Evolutionary conservation across 2,888 invertebrate species (phyloP).

Genomic region (Drosophila anomelani): DNA sequence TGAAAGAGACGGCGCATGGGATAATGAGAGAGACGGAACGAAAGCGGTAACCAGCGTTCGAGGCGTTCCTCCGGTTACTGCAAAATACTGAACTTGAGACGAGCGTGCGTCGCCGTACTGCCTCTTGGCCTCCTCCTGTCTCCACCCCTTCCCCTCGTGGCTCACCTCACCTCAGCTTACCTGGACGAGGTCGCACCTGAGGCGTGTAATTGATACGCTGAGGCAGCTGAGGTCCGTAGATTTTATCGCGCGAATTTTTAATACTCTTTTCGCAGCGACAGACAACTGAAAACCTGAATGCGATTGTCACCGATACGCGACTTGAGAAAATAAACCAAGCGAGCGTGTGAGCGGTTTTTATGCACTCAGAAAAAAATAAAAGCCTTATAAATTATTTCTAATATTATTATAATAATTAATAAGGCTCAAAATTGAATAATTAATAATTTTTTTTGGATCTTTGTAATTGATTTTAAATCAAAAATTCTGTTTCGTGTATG

Average conservation of each 20-base stretch:
- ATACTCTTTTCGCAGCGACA: conserved; percentile 60
- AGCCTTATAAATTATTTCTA: too few species aligned
- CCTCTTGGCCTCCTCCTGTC: not conserved
- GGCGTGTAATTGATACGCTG: conserved; percentile 75
- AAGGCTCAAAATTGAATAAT: too few species aligned
- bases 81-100: conserved; percentile 72
- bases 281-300: conserved; percentile 46
- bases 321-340: conserved; percentile 37
- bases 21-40: conserved; percentile 29
- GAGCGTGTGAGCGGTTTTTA: conserved; percentile 52
- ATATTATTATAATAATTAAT: too few species aligned
- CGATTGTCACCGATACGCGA: conserved; percentile 42
- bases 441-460: too few species aligned
- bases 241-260: conserved; percentile 80
- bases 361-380: not conserved
- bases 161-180: conserved; percentile 13
- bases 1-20: conserved; percentile 52
- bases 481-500: too few species aligned
- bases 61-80: conserved; percentile 57
- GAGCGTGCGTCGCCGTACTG: conserved; percentile 57
- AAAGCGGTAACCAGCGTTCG: conserved; percentile 40
- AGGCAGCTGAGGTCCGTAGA: conserved; percentile 64
- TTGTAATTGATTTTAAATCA: too few species aligned
- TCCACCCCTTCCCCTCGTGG: not conserved
- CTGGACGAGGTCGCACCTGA: conserved; percentile 80